phyloP scores from a whole-genome alignment of 2,113 vertebrate species.

The Heterocephalus glaber region DNA sequence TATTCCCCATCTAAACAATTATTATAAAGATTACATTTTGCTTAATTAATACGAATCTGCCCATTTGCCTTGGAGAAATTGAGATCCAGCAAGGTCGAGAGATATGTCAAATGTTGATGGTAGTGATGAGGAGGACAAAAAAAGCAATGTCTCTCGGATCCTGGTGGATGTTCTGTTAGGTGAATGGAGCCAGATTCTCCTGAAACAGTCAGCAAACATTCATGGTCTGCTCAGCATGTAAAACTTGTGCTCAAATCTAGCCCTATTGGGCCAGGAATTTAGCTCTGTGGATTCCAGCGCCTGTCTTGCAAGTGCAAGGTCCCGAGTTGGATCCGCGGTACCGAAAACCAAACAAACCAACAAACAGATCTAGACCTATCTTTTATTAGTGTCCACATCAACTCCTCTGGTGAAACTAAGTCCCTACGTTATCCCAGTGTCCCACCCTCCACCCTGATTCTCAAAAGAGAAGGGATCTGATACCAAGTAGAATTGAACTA shows the following conservation, averaged over 20 bases:
- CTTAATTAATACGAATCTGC: background rate
- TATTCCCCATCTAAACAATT: background rate
- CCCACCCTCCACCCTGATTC: background rate
- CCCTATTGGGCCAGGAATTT: too few relatives aligned
- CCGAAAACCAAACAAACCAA: too few relatives aligned
- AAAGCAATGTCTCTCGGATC: background rate
- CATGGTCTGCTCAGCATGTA: background rate
- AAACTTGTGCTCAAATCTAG: background rate
- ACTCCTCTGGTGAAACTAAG: background rate
- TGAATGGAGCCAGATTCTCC: background rate
- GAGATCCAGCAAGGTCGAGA: background rate
- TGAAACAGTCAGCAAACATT: background rate
- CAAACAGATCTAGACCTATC: background rate
- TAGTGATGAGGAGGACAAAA: background rate
- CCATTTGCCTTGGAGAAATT: background rate
- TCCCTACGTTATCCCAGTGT: background rate
- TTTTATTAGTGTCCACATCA: background rate
- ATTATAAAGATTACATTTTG: background rate
- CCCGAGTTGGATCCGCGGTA: too few relatives aligned
- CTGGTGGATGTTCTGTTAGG: background rate
- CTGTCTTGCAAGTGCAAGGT: too few relatives aligned
- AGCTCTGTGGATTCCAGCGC: too few relatives aligned
- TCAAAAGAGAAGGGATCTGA: too few relatives aligned
- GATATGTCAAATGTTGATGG: background rate
- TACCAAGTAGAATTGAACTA: background rate